phyloP scores from a whole-genome alignment of 2,797 vertebrate species.

The Poliocrania exsul region DNA sequence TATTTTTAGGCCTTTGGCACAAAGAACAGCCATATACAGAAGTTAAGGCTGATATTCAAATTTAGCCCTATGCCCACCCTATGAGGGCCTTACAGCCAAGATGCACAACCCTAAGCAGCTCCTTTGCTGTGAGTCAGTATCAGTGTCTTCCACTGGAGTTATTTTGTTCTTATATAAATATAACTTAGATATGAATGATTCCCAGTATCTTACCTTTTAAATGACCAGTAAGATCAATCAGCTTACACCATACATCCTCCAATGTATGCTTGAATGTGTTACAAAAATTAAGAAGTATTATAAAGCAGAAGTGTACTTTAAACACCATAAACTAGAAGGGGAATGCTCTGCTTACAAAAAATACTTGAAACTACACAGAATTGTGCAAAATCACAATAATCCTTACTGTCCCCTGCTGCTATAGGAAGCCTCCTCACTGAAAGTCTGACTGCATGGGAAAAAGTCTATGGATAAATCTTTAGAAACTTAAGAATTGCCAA shows the following conservation, averaged over 20 bases:
- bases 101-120: not conserved
- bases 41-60: not conserved
- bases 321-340: not conserved
- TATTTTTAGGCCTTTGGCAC: not conserved
- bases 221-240: not conserved
- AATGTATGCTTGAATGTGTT: not conserved
- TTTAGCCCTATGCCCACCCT: rapidly evolving
- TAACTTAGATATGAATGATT: not conserved
- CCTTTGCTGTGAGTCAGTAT: not conserved
- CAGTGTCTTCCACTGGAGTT: not conserved
- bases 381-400: not conserved
- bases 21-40: not conserved
- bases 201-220: not conserved
- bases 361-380: not conserved
- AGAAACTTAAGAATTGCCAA: not conserved
- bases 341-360: not conserved
- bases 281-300: not conserved
- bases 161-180: not conserved
- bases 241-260: not conserved
- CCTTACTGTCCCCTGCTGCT: not conserved
- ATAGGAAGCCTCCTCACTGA: not conserved
- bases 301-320: not conserved
- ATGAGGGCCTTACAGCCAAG: not conserved
- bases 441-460: not conserved
- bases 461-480: not conserved